Percentiles rank a stretch among this genome's conserved stretches.
phyloP scores from a whole-genome alignment of 2,113 vertebrate species.

The Formicarius rufipectus region DNA sequence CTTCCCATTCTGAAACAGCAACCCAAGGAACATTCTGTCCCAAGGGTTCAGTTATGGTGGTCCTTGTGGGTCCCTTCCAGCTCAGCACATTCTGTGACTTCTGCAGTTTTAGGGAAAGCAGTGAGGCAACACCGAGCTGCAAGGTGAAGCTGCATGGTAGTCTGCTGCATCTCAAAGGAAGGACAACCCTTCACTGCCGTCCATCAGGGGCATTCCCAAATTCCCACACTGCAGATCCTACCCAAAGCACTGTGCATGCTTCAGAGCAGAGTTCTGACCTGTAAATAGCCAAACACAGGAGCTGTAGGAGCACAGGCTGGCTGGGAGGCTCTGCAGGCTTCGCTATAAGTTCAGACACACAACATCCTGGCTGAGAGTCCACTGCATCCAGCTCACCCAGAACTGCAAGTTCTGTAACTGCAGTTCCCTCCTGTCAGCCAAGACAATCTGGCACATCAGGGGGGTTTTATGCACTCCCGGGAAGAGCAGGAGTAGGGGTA shows the following conservation, averaged over 20 bases:
- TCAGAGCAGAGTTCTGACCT: not conserved
- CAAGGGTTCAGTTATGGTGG: not conserved
- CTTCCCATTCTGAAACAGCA: not conserved
- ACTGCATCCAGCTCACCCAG: not conserved
- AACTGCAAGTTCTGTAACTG: not conserved
- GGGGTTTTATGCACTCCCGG: not conserved
- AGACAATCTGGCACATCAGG: not conserved
- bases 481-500: not conserved
- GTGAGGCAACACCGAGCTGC: not conserved
- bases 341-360: not conserved
- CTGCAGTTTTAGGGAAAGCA: not conserved
- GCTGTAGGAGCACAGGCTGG: not conserved
- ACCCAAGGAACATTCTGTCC: not conserved
- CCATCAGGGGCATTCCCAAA: not conserved
- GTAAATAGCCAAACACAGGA: not conserved
- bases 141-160: not conserved
- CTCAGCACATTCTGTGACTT: not conserved
- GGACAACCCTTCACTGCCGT: not conserved
- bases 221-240: not conserved
- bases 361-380: not conserved
- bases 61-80: not conserved
- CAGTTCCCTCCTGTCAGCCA: not conserved
- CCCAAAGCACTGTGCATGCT: not conserved
- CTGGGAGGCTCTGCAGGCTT: not conserved
- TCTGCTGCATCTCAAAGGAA: not conserved